A percentile compares a stretch with the other conserved stretches of the same genome.
Evolutionary conservation across 2,113 vertebrate species (phyloP).

Genomic region (Gymnobelideus leadbeateri): DNA sequence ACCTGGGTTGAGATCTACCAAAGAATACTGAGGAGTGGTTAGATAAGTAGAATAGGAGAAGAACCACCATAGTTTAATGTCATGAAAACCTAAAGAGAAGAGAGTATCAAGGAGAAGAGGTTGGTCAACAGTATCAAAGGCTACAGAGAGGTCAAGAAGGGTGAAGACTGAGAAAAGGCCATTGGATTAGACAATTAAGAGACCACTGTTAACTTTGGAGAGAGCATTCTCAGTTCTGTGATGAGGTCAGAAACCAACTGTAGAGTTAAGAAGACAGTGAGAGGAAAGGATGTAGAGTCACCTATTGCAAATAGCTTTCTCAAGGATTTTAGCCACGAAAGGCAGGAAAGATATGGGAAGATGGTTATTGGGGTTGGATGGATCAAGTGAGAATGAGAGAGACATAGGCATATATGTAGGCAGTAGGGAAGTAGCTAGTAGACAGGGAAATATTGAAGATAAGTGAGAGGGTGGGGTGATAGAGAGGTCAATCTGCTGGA

Average conservation of each 20-base stretch:
- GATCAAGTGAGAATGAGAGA: neutral
- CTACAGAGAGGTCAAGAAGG: neutral
- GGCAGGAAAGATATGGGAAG: neutral
- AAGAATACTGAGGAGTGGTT: no score
- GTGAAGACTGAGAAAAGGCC: neutral
- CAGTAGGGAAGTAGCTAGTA: neutral
- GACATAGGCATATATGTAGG: neutral
- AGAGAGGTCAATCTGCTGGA: neutral
- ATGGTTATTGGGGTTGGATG: neutral
- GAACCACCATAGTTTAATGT: no score
- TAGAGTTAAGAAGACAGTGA: neutral
- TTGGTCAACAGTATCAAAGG: neutral
- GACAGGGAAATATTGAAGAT: neutral
- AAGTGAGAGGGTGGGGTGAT: neutral
- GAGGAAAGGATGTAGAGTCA: neutral
- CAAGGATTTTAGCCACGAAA: neutral
- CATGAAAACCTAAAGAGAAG: neutral
- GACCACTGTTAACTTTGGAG: neutral
- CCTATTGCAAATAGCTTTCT: neutral
- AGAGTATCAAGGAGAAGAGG: neutral
- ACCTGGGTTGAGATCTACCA: no score
- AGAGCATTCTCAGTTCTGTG: neutral
- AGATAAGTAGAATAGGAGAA: no score
- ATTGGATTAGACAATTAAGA: neutral
- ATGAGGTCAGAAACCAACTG: neutral